A percentile compares a stretch with the other conserved stretches of the same genome.
Conservation (phyloP, 2,888 invertebrate species). For the Temnothorax unifasciatus region DNA sequence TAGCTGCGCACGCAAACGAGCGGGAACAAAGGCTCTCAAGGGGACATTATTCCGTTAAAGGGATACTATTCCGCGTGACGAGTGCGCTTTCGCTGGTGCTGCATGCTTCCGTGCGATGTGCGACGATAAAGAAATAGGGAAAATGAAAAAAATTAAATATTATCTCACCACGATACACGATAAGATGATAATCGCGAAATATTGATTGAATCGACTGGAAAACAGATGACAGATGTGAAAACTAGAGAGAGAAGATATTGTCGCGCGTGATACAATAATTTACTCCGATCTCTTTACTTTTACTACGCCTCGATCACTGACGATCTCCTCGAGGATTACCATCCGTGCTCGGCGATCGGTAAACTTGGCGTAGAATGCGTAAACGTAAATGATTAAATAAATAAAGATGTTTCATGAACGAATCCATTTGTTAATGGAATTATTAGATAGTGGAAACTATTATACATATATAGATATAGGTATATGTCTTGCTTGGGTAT, state of each 20-base stretch:
- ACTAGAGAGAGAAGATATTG: not conserved
- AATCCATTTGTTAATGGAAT: not conserved
- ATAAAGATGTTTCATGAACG: not conserved
- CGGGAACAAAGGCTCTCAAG: conserved; percentile 55
- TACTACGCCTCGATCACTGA: not conserved
- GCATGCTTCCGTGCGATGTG: not conserved
- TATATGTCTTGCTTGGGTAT: no score
- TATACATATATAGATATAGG: no score
- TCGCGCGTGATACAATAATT: not conserved
- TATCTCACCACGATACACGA: not conserved
- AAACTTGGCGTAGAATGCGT: not conserved
- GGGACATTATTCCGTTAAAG: conserved; percentile 2
- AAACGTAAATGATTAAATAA: not conserved
- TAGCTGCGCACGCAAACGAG: conserved; percentile 52
- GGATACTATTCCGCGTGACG: conserved; percentile 43
- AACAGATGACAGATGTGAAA: not conserved
- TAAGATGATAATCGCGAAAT: not conserved
- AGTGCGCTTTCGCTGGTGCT: conserved; percentile 11
- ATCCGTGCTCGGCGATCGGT: not conserved
- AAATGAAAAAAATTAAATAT: not conserved
- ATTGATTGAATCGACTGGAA: not conserved
- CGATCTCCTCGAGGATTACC: no score
- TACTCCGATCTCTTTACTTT: not conserved
- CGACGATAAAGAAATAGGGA: not conserved
- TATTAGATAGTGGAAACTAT: no score